Evolutionary conservation across 2,797 vertebrate genomes (phyloP), one percentile per base, ranked within the genome.

Genomic region (Gymnocypris eckloni): DNA sequence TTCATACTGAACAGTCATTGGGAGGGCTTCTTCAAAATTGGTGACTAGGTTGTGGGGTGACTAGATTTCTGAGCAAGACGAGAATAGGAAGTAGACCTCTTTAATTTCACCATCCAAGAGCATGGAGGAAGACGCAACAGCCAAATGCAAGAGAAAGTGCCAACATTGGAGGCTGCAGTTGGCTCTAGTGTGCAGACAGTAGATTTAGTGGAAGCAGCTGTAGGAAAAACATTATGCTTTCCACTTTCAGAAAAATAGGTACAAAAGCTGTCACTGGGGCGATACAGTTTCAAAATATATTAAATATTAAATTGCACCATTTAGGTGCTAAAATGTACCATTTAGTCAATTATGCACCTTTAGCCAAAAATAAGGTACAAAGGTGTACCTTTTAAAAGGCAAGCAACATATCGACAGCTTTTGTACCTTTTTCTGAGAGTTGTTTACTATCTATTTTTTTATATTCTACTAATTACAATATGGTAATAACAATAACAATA

Each of bases 71-170:
- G 59, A 87, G 61, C 72, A 81, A 86, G 83, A 87, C 52, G 70
- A 87, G 87, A 88, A 87, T 86, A 90, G 82, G 84, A 79, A 72
- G 75, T 66, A 79, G 75, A 70, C 52, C 82, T 79, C 52, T 79
- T 77, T 73, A 25, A 50, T 61, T 50, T 82, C 83, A 48, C 59
- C 75, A 88, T 79, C 73, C 75, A 86, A 88, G 37, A 67, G 70
- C 39, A 64, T 52, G 77, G 13, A 86, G 81, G 84, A 88, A 85
- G 78, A 22, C 15, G 22, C 28, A 61, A 25, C 45, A 64, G 86
- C 79, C 85, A 88, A 89, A 88, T 25, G 37, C 54, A 82, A 56
- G 15, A 73, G 48, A 12, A 76, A 67, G 9, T 25, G 83, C 77
- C 87, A 90, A 77, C 52, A 69, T 20, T 37, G 61, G 67, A 81